Evolutionary conservation across 2,888 invertebrate species (phyloP).

Genomic region (Rotaria socialis): DNA sequence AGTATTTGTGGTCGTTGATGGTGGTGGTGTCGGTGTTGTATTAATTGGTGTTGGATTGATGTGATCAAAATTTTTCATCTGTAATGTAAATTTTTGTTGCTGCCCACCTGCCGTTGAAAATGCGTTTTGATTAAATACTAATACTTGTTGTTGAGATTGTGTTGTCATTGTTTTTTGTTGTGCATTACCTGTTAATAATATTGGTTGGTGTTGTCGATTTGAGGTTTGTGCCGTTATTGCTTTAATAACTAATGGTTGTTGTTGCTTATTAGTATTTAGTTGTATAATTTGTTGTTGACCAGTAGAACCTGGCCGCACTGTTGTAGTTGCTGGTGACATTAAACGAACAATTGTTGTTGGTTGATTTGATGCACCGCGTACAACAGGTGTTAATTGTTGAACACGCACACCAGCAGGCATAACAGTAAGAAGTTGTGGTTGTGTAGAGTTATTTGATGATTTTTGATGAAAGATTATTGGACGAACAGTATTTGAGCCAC

Average conservation of each 20-base stretch:
- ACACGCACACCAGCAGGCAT: conserved; percentile 21
- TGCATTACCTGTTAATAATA: neutral
- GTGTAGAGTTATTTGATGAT: neutral
- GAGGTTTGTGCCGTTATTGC: neutral
- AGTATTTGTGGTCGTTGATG: neutral
- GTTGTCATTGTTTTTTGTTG: neutral
- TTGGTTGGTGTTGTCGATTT: neutral
- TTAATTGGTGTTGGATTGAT: too few relatives aligned
- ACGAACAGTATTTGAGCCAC: neutral
- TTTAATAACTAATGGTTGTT: conserved; percentile 31
- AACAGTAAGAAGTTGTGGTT: conserved; percentile 33
- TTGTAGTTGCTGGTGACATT: neutral
- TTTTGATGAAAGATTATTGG: conserved; percentile 28
- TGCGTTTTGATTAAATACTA: neutral
- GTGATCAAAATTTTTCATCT: conserved; percentile 2
- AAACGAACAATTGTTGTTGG: conserved; percentile 35
- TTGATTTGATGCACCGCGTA: neutral
- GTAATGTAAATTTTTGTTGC: neutral
- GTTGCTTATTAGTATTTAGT: neutral
- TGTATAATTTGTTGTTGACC: conserved; percentile 22
- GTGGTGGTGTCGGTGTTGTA: neutral
- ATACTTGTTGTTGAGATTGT: neutral
- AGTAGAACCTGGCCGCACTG: neutral
- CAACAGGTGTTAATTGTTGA: conserved; percentile 30
- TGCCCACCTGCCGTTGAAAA: neutral